These are phyloP conservation scores for Isichthys henryi DNA, from an alignment of 2,113 vertebrate species.

Conservation along the genomic window DNA sequence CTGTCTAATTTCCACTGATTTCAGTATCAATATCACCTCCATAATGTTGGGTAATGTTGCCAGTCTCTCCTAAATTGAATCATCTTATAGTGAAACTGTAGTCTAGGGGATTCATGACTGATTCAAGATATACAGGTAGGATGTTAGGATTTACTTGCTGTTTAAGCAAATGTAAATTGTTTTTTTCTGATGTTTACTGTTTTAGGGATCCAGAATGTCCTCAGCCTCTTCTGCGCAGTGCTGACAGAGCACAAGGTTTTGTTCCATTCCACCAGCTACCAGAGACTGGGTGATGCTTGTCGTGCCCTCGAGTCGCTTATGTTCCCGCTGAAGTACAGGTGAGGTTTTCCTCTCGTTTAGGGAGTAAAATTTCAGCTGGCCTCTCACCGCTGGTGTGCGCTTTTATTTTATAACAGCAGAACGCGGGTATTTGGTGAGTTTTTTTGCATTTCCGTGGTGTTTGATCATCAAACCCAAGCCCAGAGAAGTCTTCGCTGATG, in stretches of 20 bases:
- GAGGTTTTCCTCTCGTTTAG: slow-evolving; percentile 30
- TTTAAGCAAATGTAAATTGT: background rate
- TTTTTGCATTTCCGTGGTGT: background rate
- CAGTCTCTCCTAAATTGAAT: background rate
- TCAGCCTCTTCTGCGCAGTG: slow-evolving; percentile 91
- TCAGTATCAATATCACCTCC: background rate
- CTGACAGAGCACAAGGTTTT: slow-evolving; percentile 97
- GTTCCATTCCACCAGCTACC: slow-evolving; percentile 95
- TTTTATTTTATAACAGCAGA: background rate
- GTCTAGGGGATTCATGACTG: background rate
- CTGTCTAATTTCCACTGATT: no score
- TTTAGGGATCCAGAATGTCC: slow-evolving; percentile 93
- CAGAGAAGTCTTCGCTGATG: background rate
- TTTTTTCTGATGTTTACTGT: slow-evolving; percentile 17
- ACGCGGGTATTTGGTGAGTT: background rate
- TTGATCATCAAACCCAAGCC: background rate
- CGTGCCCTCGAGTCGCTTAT: slow-evolving; percentile 90
- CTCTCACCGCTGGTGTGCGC: background rate
- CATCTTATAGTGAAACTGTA: background rate
- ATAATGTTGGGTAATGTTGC: background rate
- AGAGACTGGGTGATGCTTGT: slow-evolving; percentile 88
- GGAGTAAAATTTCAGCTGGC: background rate
- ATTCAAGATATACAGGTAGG: background rate
- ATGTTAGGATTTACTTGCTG: background rate
- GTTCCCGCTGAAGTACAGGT: slow-evolving; percentile 98